A percentile compares a stretch with the other conserved stretches of the same genome.
These are phyloP conservation scores for Drosophila yooni DNA, from an alignment of 2,888 invertebrate species.

Conservation along the genomic window DNA sequence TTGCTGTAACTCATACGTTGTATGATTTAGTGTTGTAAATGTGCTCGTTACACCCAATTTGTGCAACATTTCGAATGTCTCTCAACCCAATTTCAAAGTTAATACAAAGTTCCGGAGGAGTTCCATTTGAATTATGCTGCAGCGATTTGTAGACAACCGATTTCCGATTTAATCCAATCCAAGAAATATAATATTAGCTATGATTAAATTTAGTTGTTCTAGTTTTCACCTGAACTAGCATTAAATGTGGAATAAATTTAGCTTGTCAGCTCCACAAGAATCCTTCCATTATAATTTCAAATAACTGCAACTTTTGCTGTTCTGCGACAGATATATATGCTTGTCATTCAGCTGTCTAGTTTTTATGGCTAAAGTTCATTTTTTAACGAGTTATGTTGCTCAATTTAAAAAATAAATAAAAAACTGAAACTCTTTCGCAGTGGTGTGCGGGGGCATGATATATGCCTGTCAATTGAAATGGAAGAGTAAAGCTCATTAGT, in stretches of 20 bases:
- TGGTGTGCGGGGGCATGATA: background rate
- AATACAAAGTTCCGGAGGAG: slow-evolving; percentile 78
- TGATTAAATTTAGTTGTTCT: background rate
- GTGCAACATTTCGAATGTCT: slow-evolving; percentile 87
- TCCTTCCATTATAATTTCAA: too few species aligned
- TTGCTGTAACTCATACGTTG: slow-evolving; percentile 89
- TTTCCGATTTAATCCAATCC: slow-evolving; percentile 85
- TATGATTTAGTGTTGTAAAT: slow-evolving; percentile 87
- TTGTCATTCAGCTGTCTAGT: background rate
- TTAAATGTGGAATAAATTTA: background rate
- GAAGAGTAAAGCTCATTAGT: slow-evolving; percentile 5
- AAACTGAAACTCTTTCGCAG: background rate
- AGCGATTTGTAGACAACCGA: slow-evolving; percentile 89
- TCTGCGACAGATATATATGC: too few species aligned
- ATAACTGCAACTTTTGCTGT: too few species aligned
- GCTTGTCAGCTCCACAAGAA: background rate
- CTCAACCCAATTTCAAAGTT: slow-evolving; percentile 88
- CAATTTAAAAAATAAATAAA: background rate
- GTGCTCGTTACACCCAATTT: slow-evolving; percentile 88
- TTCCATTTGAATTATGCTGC: slow-evolving; percentile 41
- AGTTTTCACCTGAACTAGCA: background rate
- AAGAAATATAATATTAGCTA: background rate
- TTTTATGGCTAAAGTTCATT: background rate
- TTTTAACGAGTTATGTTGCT: background rate
- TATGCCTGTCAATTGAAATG: slow-evolving; percentile 3